Base-by-base conservation (phyloP, 2,888 invertebrate genomes). In the Drosophila trichaetosa region DNA sequence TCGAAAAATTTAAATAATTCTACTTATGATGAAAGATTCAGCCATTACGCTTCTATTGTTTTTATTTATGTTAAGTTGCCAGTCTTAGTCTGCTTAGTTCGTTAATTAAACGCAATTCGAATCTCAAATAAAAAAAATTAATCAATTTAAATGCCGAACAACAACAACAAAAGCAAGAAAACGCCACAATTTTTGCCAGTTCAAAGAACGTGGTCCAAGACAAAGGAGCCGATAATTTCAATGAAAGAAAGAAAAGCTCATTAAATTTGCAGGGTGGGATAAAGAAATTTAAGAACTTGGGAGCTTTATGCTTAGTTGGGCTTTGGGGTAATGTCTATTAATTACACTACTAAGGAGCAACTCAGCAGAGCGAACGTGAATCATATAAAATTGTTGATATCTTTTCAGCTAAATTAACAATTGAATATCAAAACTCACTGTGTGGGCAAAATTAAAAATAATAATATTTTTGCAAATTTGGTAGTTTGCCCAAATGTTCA, bases 41-140 rank as follows among this genome's bases (percentile, higher is more conserved):
- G n/a, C n/a, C 4, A n/a, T n/a, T n/a, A n/a, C 40, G n/a, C 4
- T 40, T 40, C 4, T 8, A 40, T 40, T 40, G n/a, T 40, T n/a
- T 10, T 0, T n/a, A 8, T 40, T n/a, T 40, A 10, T n/a, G 1
- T n/a, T n/a, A 38, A 38, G n/a, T n/a, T 8, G 38, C 8, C 4
- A 38, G n/a, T 38, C 8, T 8, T 27, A 27, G 4, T 27, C 42
- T 6, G 42, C 11, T n/a, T n/a, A 11, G 40, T 13, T 42, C 21
- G 3, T 57, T 69, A 56, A 57, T 68, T 51, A 40, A 72, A 57
- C n/a, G 13, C 42, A 59, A 56, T 65, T 69, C 36, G 52, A 53
- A 54, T 34, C 69, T 64, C 42, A 62, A 75, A 73, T 75, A 69
- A 78, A 71, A 64, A n/a, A 65, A 76, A 70, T 74, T 63, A 76